A percentile compares a stretch with the other conserved stretches of the same genome.
phyloP scores from a whole-genome alignment of 2,797 vertebrate genomes.

The Hozukius guyotensis region DNA sequence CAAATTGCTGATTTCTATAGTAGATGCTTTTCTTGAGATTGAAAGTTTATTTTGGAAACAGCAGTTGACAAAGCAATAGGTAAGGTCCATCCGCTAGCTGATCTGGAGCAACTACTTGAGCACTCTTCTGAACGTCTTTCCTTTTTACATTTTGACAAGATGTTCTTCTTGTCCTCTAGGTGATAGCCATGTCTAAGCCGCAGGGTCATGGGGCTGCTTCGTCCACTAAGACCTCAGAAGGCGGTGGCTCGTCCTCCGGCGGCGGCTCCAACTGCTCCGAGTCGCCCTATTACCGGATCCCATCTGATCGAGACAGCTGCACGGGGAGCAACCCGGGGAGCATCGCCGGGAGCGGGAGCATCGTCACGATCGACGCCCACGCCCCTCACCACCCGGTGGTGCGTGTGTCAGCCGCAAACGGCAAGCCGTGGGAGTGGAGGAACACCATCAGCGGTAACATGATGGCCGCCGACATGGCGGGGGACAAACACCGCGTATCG shows the following conservation, averaged over 20 bases:
- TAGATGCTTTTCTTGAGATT: neutral
- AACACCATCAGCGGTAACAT: conserved; percentile 83
- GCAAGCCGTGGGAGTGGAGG: conserved; percentile 91
- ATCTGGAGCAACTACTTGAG: neutral
- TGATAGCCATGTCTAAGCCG: conserved; percentile 95
- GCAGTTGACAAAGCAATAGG: neutral
- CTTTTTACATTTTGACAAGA: conserved; percentile 1
- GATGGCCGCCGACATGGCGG: conserved; percentile 74
- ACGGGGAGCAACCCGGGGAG: conserved; percentile 91
- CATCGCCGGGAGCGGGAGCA: conserved; percentile 88
- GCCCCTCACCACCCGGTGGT: conserved; percentile 94
- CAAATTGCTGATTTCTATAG: neutral
- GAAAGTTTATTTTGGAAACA: neutral
- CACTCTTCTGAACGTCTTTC: neutral
- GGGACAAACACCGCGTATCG: conserved; percentile 78
- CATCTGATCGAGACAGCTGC: conserved; percentile 91
- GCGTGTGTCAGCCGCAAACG: conserved; percentile 88
- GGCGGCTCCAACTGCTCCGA: conserved; percentile 92
- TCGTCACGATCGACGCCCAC: conserved; percentile 93
- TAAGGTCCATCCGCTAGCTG: neutral
- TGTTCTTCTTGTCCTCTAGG: conserved; percentile 76
- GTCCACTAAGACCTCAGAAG: conserved; percentile 88
- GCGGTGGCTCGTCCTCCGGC: conserved; percentile 86
- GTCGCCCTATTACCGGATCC: conserved; percentile 93
- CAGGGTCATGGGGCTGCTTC: conserved; percentile 79